Base-by-base conservation (phyloP, 1,140 invertebrate genomes). In the Brachionus manjavacas region DNA sequence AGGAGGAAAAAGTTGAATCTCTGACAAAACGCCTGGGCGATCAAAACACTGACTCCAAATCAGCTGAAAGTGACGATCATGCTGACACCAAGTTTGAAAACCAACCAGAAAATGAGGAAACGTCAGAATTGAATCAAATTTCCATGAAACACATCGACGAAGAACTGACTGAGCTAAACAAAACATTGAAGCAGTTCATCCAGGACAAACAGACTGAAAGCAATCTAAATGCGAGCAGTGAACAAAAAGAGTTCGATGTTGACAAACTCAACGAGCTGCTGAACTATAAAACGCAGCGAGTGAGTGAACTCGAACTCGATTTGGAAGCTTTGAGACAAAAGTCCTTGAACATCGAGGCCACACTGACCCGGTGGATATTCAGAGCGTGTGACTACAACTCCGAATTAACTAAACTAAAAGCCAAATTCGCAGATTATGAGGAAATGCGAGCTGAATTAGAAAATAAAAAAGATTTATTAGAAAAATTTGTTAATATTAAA, bases 81-180 rank as follows among this genome's bases (percentile, higher is more conserved):
- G 25, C n/a, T 6, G 52, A 81, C 35, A n/a, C 25, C 9, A 35
- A 60, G 39, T 7, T 7, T 43, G 74, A 78, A 78, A 43, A 78
- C 20, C 52, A 60, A 14, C 3, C 11, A 0, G 35, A 70, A 6
- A 70, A 31, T 6, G 20, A 23, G 14, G 9, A 68, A 68, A 60
- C 20, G 16, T 25, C 55, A 12, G 79, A 81, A 20, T n/a, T 81
- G 12, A 68, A 81, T 28, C 31, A 14, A 9, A 60, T 81, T 4
- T 81, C 79, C 43, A 68, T 64, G 79, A 60, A 81, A 68, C 79
- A 81, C 16, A 64, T 81, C 6, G 79, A 81, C 28, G 52, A 81
- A 64, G 79, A 81, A 35, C 25, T 81, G 20, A 81, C 23, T 0
- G 64, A 81, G 9, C 23, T 81, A 14, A 81, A 81, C 31, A 60